Base-by-base conservation (phyloP, 2,113 vertebrate species). In the rat (Rattus norvegicus) region DNA sequence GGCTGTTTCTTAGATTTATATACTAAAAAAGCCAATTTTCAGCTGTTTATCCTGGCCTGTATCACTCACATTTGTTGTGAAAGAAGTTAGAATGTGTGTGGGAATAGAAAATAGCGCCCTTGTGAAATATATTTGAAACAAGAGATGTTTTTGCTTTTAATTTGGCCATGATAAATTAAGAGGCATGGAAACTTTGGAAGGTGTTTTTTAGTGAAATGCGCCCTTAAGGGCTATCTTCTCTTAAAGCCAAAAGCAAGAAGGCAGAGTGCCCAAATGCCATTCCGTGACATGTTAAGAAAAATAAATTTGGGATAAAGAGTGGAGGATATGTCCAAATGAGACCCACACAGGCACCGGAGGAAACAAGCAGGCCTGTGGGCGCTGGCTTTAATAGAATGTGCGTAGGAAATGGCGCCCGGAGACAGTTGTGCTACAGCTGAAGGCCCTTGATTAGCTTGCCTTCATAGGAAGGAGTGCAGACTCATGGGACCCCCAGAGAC, bases 231-330 rank as follows among this genome's bases (percentile, higher is more conserved):
- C 83, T 88, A 33, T 81, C 22, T 70, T 81, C 49, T 80, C 13
- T 90, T 59, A 65, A 47, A 93, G 79, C n/a, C 36, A 67, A 69
- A 93, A 93, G 87, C 24, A 22, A 96, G 73, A 95, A 94, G 93
- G 17, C 91, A 87, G n/a, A 67, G 24, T 81, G 77, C 39, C 87
- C 70, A 81, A 54, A 79, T 96, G 77, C 56, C 88, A 92, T 81
- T n/a, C 76, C 76, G 47, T 92, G 75, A 54, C 39, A 56, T 14
- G 8, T 52, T 69, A 80, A 43, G 54, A 90, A 76, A 67, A 70
- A 61, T 86, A 76, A 93, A 70, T 4, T 88, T 80, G 92, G 88
- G 63, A 19, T 77, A 63, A 54, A 94, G 90, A 80, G 33, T 88
- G 70, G 52, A 77, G 86, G 70, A 14, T 85, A 1, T 75, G 22